Evolutionary conservation across 1,140 invertebrate species (phyloP).

Genomic region (Gonatopus flavifemur): DNA sequence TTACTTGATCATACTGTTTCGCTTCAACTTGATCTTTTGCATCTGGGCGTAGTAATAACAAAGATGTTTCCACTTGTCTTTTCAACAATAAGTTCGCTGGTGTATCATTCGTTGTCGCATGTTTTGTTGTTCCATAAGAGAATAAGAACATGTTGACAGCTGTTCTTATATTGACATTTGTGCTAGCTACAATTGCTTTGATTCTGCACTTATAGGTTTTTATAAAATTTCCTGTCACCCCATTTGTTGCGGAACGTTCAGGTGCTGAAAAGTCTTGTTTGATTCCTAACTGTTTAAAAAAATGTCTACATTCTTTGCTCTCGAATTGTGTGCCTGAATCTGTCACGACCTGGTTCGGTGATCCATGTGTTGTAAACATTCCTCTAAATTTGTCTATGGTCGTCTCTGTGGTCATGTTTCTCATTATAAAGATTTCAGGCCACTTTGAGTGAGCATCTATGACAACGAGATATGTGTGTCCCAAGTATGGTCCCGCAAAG

Average conservation of each 20-base stretch:
- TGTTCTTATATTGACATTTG: not conserved
- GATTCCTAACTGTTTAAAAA: constrained; percentile 7
- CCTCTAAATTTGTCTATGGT: constrained; percentile 11
- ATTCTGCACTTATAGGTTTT: constrained; percentile 18
- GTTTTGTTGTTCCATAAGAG: constrained; percentile 7
- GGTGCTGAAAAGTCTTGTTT: constrained; percentile 14
- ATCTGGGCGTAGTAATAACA: constrained; percentile 10
- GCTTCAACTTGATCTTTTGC: constrained; percentile 5
- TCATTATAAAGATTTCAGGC: constrained; percentile 20
- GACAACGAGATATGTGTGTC: not conserved
- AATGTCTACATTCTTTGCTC: constrained; percentile 10
- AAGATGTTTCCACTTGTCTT: constrained; percentile 9
- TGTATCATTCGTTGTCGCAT: constrained; percentile 5
- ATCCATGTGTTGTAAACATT: constrained; percentile 12
- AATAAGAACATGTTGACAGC: constrained; percentile 10
- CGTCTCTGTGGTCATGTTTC: not conserved
- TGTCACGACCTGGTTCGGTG: constrained; percentile 10
- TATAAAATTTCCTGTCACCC: constrained; percentile 21
- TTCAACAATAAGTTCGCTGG: constrained; percentile 10
- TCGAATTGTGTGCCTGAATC: constrained; percentile 9
- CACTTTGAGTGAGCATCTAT: constrained; percentile 27
- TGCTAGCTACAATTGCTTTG: constrained; percentile 8
- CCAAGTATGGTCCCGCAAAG: constrained; percentile 17
- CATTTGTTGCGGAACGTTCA: constrained; percentile 22
- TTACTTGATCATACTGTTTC: constrained; percentile 5